Evolutionary conservation across 2,113 vertebrate species (phyloP), one percentile per base, ranked within the genome.

Genomic region (Nipponia nippon): DNA sequence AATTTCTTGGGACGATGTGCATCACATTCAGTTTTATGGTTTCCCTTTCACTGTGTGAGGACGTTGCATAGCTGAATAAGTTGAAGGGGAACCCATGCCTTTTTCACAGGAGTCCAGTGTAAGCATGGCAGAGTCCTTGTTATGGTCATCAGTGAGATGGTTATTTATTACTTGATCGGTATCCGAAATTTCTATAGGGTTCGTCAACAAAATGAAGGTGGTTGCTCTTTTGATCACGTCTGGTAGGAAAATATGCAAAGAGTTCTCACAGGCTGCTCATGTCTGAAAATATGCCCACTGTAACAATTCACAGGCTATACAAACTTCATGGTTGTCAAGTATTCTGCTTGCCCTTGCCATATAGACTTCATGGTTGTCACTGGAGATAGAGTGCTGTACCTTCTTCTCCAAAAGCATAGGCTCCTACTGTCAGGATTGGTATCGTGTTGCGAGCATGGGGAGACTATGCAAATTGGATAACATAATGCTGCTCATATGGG

Each of bases 321-420:
- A 95, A n/a, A 89, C 96, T 90, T 98, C 97, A 98, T 97, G 97
- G 97, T 93, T 98, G 97, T 98, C 97, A 98, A 94, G 67, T 88
- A 59, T 94, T 95, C 81, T 97, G 91, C 96, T 89, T 92, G 66
- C 95, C 55, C 75, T 90, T 75, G 91, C 97, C 73, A 56, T 96
- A 86, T 49, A 95, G 92, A 94, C 56, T 91, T 98, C 97, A 98
- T 94, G 97, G 97, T 97, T 97, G 97, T 97, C 97, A 98, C 62
- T 91, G 94, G 93, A 91, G 92, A 97, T 97, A 97, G 90, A 97
- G n/a, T 0, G 14, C 89, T 92, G 72, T 83, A 96, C 85, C 89
- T 97, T 93, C 91, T 96, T 73, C 90, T 92, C 77, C 85, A 46
- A 83, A 67, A 71, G 85, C 92, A 49, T 42, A 58, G 89, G 47